Conservation (phyloP, 2,888 invertebrate species). For the Pyrocoelia pectoralis region DNA sequence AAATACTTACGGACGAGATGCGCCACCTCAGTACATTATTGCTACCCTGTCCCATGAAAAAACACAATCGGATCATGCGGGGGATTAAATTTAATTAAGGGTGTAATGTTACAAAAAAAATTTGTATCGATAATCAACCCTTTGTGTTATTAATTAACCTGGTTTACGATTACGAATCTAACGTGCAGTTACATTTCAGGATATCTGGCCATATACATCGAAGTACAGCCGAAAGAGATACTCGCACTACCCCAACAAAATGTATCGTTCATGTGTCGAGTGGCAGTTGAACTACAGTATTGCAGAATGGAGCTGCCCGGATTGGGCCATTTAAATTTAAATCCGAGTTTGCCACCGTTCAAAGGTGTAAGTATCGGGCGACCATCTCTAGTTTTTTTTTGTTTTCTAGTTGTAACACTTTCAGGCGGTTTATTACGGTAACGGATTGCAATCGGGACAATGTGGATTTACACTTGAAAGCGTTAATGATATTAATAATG, state of each 20-base stretch:
- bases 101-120: conserved; percentile 13
- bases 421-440: conserved; percentile 60
- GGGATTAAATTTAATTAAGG: conserved; percentile 28
- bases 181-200: conserved; percentile 45
- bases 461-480: conserved; percentile 75
- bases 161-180: not conserved
- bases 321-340: conserved; percentile 59
- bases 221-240: conserved; percentile 63
- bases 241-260: conserved; percentile 67
- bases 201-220: conserved; percentile 55
- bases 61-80: too few relatives aligned
- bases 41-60: too few relatives aligned
- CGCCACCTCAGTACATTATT: too few relatives aligned
- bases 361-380: conserved; percentile 58
- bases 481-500: conserved; percentile 73
- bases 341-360: conserved; percentile 53
- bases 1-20: too few relatives aligned
- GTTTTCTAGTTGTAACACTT: too few relatives aligned
- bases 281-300: conserved; percentile 65
- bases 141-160: not conserved
- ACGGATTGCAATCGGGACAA: conserved; percentile 68
- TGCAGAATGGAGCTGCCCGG: conserved; percentile 68
- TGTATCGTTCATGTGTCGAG: conserved; percentile 67
- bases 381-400: too few relatives aligned
- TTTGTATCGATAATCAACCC: conserved; percentile 8